Evolutionary conservation across 2,888 invertebrate species (phyloP).

Genomic region (Leptodirus hochenwartii): DNA sequence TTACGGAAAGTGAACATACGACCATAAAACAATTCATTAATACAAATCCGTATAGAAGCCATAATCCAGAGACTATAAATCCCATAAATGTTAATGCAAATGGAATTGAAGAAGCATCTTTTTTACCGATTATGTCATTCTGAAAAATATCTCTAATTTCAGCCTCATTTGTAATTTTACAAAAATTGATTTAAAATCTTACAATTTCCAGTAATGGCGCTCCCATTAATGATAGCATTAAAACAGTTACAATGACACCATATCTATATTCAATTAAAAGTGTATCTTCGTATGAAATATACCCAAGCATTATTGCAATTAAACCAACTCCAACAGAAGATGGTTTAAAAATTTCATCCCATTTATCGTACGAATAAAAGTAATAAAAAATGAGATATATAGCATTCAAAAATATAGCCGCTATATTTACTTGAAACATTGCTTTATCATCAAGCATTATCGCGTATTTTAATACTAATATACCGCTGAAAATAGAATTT

Average conservation of each 20-base stretch:
- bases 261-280: slow-evolving; percentile 46
- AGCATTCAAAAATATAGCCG: slow-evolving; percentile 50
- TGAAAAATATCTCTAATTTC: no score
- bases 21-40: slow-evolving; percentile 57
- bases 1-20: slow-evolving; percentile 38
- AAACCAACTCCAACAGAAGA: no score
- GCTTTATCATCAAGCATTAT: slow-evolving; percentile 50
- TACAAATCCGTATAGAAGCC: slow-evolving; percentile 67
- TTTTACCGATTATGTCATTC: slow-evolving; percentile 58
- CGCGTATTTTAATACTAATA: slow-evolving; percentile 61
- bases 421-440: slow-evolving; percentile 62
- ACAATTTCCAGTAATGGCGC: slow-evolving; percentile 54
- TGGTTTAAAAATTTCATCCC: slow-evolving; percentile 28
- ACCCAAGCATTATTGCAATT: no score
- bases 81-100: slow-evolving; percentile 76
- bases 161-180: no score
- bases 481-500: slow-evolving; percentile 46
- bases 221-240: slow-evolving; percentile 47
- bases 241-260: slow-evolving; percentile 48
- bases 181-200: slow-evolving; percentile 18
- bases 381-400: slow-evolving; percentile 50
- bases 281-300: slow-evolving; percentile 46
- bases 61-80: slow-evolving; percentile 55
- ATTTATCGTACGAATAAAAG: slow-evolving; percentile 37
- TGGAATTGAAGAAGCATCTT: slow-evolving; percentile 73